Percentiles rank a stretch among this genome's conserved stretches.
Evolutionary conservation across 2,113 vertebrate species (phyloP).

Genomic region (Oenanthe oenanthe): DNA sequence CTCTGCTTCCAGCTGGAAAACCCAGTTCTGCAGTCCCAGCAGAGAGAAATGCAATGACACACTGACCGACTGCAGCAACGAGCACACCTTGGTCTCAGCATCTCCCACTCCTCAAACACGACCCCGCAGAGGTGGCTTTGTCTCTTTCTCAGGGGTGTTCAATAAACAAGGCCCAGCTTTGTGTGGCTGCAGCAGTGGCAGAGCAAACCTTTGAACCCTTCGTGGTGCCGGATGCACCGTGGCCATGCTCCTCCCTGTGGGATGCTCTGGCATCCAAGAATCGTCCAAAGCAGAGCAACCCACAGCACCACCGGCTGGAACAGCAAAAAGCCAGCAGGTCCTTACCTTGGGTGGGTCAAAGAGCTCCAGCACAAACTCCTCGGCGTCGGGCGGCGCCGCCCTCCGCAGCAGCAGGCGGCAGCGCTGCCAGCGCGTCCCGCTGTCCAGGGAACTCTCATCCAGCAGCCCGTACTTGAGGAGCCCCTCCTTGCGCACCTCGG

Average conservation of each 20-base stretch:
- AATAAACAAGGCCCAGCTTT: background rate
- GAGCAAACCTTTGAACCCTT: background rate
- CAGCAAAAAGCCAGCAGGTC: fast-evolving
- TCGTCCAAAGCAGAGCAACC: fast-evolving
- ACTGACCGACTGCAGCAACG: fast-evolving
- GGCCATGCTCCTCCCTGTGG: fast-evolving
- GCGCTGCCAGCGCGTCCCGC: slow-evolving; percentile 86
- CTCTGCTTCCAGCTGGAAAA: background rate
- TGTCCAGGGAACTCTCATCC: slow-evolving; percentile 89
- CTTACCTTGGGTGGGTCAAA: slow-evolving; percentile 97
- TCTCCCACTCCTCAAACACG: fast-evolving
- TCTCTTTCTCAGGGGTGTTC: background rate
- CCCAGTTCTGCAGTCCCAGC: background rate
- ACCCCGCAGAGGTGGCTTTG: fast-evolving
- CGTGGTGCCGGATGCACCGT: fast-evolving
- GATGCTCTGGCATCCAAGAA: fast-evolving
- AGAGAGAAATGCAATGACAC: background rate
- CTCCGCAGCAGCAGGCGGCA: slow-evolving; percentile 89
- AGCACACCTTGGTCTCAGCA: background rate
- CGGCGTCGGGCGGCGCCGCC: slow-evolving; percentile 39
- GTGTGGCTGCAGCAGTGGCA: background rate
- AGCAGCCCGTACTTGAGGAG: slow-evolving; percentile 88
- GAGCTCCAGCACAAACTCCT: slow-evolving; percentile 86
- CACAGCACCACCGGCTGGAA: fast-evolving
- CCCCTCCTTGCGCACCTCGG: slow-evolving; percentile 85